These are phyloP conservation scores for Hyposoter didymator DNA, from an alignment of 2,888 invertebrate genomes.

Conservation along the genomic window DNA sequence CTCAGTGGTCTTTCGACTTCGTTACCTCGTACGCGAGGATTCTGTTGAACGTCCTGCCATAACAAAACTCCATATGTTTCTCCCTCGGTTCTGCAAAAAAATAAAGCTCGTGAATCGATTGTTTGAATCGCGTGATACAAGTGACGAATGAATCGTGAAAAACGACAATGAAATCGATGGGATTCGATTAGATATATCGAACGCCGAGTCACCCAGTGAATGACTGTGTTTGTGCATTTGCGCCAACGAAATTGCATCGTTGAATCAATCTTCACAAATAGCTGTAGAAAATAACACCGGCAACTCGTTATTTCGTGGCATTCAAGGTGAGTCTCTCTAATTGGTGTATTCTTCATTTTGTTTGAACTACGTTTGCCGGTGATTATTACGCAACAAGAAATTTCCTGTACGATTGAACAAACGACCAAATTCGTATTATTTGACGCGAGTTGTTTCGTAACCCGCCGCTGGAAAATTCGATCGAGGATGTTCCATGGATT, in stretches of 20 bases:
- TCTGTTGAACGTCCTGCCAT: slow-evolving; percentile 36
- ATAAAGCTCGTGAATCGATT: neutral
- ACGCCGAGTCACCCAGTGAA: slow-evolving; percentile 18
- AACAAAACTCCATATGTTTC: neutral
- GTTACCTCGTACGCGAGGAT: slow-evolving; percentile 56
- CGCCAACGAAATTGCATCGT: slow-evolving; percentile 30
- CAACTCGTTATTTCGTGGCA: slow-evolving; percentile 54
- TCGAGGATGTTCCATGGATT: slow-evolving; percentile 10
- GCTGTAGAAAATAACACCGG: neutral
- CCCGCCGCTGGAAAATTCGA: slow-evolving; percentile 5
- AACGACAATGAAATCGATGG: neutral
- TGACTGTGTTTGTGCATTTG: slow-evolving; percentile 27
- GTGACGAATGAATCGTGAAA: slow-evolving; percentile 9
- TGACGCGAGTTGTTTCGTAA: neutral
- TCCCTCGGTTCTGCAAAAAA: neutral
- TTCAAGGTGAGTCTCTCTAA: slow-evolving; percentile 62
- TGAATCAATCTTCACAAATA: slow-evolving; percentile 6
- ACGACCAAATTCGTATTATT: slow-evolving; percentile 9
- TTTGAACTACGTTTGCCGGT: slow-evolving; percentile 16
- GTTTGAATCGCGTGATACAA: neutral
- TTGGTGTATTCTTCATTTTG: slow-evolving; percentile 54
- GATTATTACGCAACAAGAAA: slow-evolving; percentile 62
- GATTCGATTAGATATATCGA: neutral
- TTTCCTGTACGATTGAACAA: slow-evolving; percentile 3
- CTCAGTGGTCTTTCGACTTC: slow-evolving; percentile 64